Base-by-base conservation (phyloP, 1,140 invertebrate species). In the Hypothenemus hampei region DNA sequence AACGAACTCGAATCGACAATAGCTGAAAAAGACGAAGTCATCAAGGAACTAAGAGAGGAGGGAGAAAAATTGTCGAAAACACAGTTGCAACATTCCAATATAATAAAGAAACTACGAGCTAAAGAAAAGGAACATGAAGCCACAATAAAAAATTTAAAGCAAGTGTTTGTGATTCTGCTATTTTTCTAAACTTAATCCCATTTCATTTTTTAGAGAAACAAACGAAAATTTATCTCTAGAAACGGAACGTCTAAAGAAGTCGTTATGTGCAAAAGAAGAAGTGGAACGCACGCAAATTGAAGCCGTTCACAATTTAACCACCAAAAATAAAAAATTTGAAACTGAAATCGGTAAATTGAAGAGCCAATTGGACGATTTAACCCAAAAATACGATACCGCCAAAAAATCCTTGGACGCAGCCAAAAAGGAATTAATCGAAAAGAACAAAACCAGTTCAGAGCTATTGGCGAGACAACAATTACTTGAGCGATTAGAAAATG, bases 31-130 rank as follows among this genome's bases (percentile, higher is more conserved):
- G 91, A 96, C 60, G 83, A 88, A 61, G 21, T 51, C 10, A 94
- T 97, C 52, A 76, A 78, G n/a, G 90, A 95, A 65, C 73, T 98
- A 7, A 75, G 92, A 8, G 82, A 87, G 51, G 94, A 97, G 75
- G 94, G 95, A 3, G 93, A 97, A 72, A 97, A 97, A 72, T 74
- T 98, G 26, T 93, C 93, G 11, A 92, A 93, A 66, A 91, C 96
- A 65, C 91, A 97, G 65, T 73, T 97, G 33, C 86, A 91, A 62
- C 87, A 93, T 63, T 91, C 88, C 37, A 97, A 87, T 62, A 89
- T 93, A 50, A 93, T 98, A 22, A 97, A 97, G 73, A 97, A 96
- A 70, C 74, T 97, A 16, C 72, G 93, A 57, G 75, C 79, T 0
- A 96, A 96, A 68, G 93, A 97, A 64, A 95, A 94, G 69, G 93